phyloP scores from a whole-genome alignment of 2,797 vertebrate genomes.

The Schizothorax lantsangensis region DNA sequence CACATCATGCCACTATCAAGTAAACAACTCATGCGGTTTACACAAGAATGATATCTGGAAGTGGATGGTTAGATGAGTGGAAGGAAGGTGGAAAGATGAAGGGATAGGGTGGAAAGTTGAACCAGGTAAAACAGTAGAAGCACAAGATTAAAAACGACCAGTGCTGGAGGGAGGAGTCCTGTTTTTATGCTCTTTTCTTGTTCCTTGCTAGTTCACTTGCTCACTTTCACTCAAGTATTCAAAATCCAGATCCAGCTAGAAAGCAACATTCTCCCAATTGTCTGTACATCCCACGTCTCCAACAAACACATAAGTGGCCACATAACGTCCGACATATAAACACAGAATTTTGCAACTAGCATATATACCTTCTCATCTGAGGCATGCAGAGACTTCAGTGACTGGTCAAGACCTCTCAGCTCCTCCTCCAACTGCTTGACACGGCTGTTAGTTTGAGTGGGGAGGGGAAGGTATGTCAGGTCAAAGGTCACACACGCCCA shows the following conservation, averaged over 20 bases:
- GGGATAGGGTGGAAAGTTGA: not conserved
- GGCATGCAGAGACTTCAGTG: slow-evolving; percentile 86
- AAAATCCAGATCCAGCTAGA: not conserved
- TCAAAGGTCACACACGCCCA: slow-evolving; percentile 60
- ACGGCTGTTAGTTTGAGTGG: slow-evolving; percentile 82
- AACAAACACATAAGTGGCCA: not conserved
- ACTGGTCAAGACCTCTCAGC: slow-evolving; percentile 86
- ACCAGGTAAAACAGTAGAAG: slow-evolving; percentile 20
- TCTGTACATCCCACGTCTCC: not conserved
- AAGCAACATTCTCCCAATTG: not conserved
- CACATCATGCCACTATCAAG: slow-evolving; percentile 3
- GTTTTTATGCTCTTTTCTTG: not conserved
- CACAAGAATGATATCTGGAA: not conserved
- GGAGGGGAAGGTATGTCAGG: slow-evolving; percentile 47
- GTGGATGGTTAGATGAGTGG: slow-evolving; percentile 2
- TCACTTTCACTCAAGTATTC: not conserved
- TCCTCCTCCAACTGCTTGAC: slow-evolving; percentile 84
- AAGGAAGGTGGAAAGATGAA: not conserved
- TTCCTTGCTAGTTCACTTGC: not conserved
- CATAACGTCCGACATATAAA: not conserved
- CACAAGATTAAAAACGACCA: slow-evolving; percentile 28
- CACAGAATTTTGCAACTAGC: not conserved
- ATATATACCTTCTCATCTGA: slow-evolving; percentile 87
- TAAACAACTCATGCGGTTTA: slow-evolving; percentile 38
- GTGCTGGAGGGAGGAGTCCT: slow-evolving; percentile 44